Conservation (phyloP, 2,797 vertebrate species). For the Neostethus bicornis region DNA sequence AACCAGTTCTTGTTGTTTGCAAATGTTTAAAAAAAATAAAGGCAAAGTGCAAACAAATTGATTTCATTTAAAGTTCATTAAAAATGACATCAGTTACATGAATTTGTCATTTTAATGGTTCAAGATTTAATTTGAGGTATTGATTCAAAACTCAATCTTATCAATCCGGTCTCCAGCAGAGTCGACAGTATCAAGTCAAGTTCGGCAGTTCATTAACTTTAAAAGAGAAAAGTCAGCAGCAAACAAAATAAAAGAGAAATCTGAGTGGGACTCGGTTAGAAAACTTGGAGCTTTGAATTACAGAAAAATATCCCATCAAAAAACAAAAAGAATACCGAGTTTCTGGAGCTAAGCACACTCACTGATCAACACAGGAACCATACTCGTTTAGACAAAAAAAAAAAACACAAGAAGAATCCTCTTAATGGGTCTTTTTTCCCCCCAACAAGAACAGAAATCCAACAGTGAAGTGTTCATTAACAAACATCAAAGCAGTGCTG, state of each 20-base stretch:
- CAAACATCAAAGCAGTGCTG: conserved; percentile 58
- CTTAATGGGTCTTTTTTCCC: conserved; percentile 32
- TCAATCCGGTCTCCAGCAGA: conserved; percentile 37
- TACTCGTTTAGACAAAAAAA: conserved; percentile 11
- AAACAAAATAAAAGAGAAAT: conserved; percentile 50
- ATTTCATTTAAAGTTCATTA: too few species aligned
- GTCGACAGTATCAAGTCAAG: conserved; percentile 48
- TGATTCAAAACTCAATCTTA: conserved; percentile 31
- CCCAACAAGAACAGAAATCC: conserved; percentile 31
- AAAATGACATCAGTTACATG: background rate
- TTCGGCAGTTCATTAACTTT: conserved; percentile 71
- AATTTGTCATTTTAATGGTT: conserved; percentile 11
- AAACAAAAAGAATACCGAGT: conserved; percentile 30
- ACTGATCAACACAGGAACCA: conserved; percentile 46
- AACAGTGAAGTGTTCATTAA: conserved; percentile 45
- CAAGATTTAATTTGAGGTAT: conserved; percentile 23
- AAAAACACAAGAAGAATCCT: conserved; percentile 28
- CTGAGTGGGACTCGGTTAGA: conserved; percentile 33
- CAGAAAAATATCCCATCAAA: conserved; percentile 28
- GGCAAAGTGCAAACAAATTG: background rate
- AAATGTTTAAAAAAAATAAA: background rate
- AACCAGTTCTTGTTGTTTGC: background rate
- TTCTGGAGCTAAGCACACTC: conserved; percentile 21
- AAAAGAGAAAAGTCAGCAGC: conserved; percentile 58
- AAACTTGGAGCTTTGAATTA: conserved; percentile 31